A percentile compares a stretch with the other conserved stretches of the same genome.
These are phyloP conservation scores for Uropsilus gracilis DNA, from an alignment of 2,113 vertebrate genomes.

Conservation along the genomic window DNA sequence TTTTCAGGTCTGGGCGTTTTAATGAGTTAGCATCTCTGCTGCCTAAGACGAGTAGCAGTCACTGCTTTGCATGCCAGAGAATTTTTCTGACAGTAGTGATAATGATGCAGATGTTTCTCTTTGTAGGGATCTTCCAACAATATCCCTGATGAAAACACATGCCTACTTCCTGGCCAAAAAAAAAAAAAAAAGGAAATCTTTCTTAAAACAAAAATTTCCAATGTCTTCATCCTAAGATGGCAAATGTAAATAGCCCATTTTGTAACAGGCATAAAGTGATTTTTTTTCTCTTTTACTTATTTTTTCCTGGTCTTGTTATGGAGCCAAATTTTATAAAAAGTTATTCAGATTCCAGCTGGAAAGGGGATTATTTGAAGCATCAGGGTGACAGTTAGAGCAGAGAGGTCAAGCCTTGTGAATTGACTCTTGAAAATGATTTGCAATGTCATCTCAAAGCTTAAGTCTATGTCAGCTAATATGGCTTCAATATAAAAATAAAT, in stretches of 20 bases:
- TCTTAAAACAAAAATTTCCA: constrained; percentile 73
- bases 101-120: constrained; percentile 78
- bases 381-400: neutral
- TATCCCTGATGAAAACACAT: constrained; percentile 70
- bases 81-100: constrained; percentile 71
- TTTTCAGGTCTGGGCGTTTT: constrained; percentile 72
- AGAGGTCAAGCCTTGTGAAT: neutral
- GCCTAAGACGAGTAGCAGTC: constrained; percentile 39
- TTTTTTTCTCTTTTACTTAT: neutral
- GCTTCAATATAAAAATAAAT: constrained; percentile 11
- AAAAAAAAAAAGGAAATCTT: constrained; percentile 1
- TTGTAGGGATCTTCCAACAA: constrained; percentile 60
- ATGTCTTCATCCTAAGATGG: constrained; percentile 66
- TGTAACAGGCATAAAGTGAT: neutral
- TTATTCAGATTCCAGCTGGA: neutral
- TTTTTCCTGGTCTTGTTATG: neutral
- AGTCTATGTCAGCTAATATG: neutral
- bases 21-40: constrained; percentile 65
- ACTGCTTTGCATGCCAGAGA: constrained; percentile 51
- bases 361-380: neutral
- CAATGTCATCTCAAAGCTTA: neutral
- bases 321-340: constrained; percentile 16
- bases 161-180: constrained; percentile 63
- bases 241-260: constrained; percentile 71
- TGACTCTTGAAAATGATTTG: neutral